These are phyloP conservation scores for Megaceryle torquata DNA, from an alignment of 2,113 vertebrate species.

Conservation along the genomic window DNA sequence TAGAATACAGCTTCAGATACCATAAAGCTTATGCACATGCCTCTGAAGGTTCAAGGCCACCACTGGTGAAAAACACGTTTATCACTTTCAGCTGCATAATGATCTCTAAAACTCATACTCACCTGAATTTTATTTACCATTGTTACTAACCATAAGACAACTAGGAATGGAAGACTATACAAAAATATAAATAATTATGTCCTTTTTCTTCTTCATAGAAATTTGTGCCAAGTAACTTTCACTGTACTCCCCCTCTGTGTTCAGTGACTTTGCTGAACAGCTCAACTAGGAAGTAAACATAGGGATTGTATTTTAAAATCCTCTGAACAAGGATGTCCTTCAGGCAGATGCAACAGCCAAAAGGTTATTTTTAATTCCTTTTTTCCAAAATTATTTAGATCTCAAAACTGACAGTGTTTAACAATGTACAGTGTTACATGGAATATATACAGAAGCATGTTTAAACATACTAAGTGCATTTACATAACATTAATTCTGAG, in stretches of 20 bases:
- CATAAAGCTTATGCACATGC: neutral
- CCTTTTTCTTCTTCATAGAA: neutral
- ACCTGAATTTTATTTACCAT: neutral
- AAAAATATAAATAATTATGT: neutral
- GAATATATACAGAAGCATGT: neutral
- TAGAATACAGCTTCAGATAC: neutral
- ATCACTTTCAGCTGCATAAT: neutral
- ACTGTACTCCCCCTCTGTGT: rapidly evolving
- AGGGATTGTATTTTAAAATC: neutral
- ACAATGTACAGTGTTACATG: neutral
- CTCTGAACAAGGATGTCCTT: neutral
- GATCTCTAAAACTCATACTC: neutral
- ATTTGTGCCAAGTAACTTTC: neutral
- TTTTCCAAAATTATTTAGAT: neutral
- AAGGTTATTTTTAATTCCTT: neutral
- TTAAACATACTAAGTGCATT: neutral
- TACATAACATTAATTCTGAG: neutral
- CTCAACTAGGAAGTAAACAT: neutral
- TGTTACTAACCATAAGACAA: neutral
- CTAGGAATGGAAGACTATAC: neutral
- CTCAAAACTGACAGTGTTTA: neutral
- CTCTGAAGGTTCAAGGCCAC: neutral
- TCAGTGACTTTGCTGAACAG: neutral
- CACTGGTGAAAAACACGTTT: neutral
- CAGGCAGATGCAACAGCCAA: neutral